Evolutionary conservation across 2,113 vertebrate species (phyloP).

Genomic region (Calyptomena viridis): DNA sequence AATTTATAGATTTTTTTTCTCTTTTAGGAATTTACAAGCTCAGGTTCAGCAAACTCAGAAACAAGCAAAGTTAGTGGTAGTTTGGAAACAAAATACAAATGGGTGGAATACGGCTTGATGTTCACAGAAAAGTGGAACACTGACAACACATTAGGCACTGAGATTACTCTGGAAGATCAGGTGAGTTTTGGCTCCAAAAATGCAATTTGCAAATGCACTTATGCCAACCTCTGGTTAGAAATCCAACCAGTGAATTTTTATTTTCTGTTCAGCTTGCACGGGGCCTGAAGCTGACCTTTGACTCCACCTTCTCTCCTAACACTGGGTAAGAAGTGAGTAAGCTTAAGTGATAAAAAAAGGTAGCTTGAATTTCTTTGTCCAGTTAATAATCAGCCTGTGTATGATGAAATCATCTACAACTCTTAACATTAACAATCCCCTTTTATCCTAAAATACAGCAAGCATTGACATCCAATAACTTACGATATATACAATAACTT

Average conservation of each 20-base stretch:
- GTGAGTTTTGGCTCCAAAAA: conserved; percentile 43
- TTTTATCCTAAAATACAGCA: neutral
- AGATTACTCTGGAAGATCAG: conserved; percentile 92
- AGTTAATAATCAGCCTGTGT: neutral
- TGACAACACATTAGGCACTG: conserved; percentile 93
- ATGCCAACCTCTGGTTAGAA: neutral
- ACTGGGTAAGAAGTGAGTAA: conserved; percentile 85
- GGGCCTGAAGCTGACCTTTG: conserved; percentile 95
- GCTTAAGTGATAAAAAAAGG: neutral
- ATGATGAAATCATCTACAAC: neutral
- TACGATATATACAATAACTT: neutral
- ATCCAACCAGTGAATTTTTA: conserved; percentile 45
- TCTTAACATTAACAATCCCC: neutral
- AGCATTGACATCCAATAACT: no score
- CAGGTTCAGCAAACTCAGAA: conserved; percentile 93
- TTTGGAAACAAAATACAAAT: conserved; percentile 96
- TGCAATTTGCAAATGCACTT: neutral
- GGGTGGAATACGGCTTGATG: conserved; percentile 91
- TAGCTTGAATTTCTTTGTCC: neutral
- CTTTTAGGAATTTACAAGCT: conserved; percentile 93
- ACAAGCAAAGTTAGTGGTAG: conserved; percentile 93
- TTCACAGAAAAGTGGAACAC: conserved; percentile 99
- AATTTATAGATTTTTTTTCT: neutral
- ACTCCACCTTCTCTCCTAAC: conserved; percentile 97
- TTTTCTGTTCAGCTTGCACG: conserved; percentile 82